Evolutionary conservation across 92 coral and sea anemone genomes (phyloP).

Genomic region (Porites divaricata): DNA sequence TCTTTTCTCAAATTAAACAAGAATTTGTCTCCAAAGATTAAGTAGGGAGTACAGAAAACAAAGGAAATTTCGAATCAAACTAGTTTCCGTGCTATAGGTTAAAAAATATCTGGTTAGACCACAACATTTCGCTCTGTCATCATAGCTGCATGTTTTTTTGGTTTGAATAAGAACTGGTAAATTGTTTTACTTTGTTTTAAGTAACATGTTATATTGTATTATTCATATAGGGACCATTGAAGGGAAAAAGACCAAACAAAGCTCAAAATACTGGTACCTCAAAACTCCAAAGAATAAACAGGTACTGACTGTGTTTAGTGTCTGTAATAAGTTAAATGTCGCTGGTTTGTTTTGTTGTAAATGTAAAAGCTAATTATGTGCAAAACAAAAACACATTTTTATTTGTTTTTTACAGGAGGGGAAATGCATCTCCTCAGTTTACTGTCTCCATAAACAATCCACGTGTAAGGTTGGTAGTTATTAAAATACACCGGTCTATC

Average conservation of each 20-base stretch:
- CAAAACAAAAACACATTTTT: neutral
- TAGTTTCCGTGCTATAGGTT: too few relatives aligned
- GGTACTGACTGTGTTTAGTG: neutral
- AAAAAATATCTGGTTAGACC: too few relatives aligned
- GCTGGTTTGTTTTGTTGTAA: neutral
- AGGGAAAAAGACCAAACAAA: conserved; percentile 16
- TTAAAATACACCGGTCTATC: neutral
- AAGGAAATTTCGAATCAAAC: too few relatives aligned
- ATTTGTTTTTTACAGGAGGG: conserved; percentile 2
- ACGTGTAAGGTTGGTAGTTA: conserved; percentile 6
- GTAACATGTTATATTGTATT: neutral
- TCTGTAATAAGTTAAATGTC: neutral
- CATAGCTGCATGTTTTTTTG: neutral
- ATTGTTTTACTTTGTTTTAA: neutral
- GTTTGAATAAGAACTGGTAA: neutral
- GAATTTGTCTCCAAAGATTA: too few relatives aligned
- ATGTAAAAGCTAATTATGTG: too few relatives aligned
- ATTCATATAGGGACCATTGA: neutral
- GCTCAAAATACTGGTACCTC: conserved; percentile 11
- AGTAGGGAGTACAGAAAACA: too few relatives aligned
- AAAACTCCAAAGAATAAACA: conserved; percentile 20
- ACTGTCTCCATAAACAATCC: conserved; percentile 45
- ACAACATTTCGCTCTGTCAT: too few relatives aligned
- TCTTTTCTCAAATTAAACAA: too few relatives aligned
- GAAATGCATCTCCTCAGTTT: conserved; percentile 16